Evolutionary conservation across 2,888 invertebrate genomes (phyloP).

Genomic region (Schizotus pectinicornis): DNA sequence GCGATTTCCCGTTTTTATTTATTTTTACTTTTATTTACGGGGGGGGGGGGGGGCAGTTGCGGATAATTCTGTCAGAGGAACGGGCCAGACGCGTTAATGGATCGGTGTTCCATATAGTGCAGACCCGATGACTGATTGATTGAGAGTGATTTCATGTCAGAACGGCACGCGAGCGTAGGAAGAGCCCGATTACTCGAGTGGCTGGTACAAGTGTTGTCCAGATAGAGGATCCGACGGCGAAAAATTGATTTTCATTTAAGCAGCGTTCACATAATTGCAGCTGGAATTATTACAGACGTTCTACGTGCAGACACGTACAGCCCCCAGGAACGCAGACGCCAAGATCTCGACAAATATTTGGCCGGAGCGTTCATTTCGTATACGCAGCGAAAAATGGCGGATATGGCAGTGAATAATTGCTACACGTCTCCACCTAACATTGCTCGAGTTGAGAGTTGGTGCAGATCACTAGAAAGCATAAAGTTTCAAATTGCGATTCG

Average conservation of each 20-base stretch:
- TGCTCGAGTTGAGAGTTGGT: too few relatives aligned
- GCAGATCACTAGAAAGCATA: too few relatives aligned
- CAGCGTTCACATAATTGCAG: neutral
- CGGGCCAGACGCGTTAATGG: slow-evolving; percentile 37
- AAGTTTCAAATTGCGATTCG: too few relatives aligned
- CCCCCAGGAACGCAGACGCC: too few relatives aligned
- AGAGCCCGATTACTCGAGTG: slow-evolving; percentile 44
- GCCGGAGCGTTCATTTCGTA: too few relatives aligned
- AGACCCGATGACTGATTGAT: slow-evolving; percentile 44
- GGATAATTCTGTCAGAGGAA: slow-evolving; percentile 29
- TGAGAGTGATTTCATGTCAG: slow-evolving; percentile 44
- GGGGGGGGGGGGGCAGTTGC: too few relatives aligned
- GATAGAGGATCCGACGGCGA: slow-evolving; percentile 29
- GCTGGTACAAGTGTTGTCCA: slow-evolving; percentile 46
- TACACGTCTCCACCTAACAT: too few relatives aligned
- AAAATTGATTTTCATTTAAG: slow-evolving; percentile 38
- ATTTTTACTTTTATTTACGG: neutral
- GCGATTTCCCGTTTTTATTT: slow-evolving; percentile 19
- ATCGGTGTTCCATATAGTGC: slow-evolving; percentile 41
- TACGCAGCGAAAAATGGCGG: too few relatives aligned
- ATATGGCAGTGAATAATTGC: too few relatives aligned
- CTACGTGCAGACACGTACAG: too few relatives aligned
- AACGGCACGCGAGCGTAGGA: slow-evolving; percentile 42
- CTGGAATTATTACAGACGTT: too few relatives aligned
- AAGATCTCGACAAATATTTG: too few relatives aligned